Evolutionary conservation across 92 coral and sea anemone genomes (phyloP).

Genomic region (Heteractis magnifica): DNA sequence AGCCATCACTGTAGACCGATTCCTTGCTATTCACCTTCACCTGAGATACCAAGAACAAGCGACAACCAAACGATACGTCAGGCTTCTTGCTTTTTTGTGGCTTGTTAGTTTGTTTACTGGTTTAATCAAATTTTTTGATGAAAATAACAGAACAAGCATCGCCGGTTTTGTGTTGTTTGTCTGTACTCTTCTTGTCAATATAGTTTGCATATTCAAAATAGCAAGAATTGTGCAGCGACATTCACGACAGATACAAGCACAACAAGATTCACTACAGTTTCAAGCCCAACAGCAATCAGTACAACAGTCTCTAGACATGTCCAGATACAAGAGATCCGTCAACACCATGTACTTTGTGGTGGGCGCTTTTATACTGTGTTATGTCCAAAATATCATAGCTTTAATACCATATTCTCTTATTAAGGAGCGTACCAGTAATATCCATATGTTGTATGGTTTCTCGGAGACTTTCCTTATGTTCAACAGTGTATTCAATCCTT

Average conservation of each 20-base stretch:
- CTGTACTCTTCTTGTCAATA: not conserved
- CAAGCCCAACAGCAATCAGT: slow-evolving; percentile 2
- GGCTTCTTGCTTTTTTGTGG: not conserved
- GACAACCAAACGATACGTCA: not conserved
- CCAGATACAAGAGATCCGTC: slow-evolving; percentile 3
- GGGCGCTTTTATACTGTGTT: not conserved
- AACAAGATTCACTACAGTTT: not conserved
- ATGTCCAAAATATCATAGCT: not conserved
- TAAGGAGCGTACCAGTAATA: not conserved
- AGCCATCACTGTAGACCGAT: slow-evolving; percentile 22
- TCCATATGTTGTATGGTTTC: not conserved
- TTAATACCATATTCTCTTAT: not conserved
- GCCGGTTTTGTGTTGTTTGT: not conserved
- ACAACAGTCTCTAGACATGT: not conserved
- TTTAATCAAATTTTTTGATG: not conserved
- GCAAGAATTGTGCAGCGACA: not conserved
- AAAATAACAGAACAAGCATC: not conserved
- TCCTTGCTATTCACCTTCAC: slow-evolving; percentile 10
- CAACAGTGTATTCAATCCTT: slow-evolving; percentile 39
- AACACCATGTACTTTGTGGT: not conserved
- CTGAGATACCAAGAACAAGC: not conserved
- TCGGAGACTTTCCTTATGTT: slow-evolving; percentile 14
- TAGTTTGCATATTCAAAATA: not conserved
- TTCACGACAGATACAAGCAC: not conserved
- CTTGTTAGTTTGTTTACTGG: not conserved